Evolutionary conservation across 2,888 invertebrate genomes (phyloP), one percentile per base, ranked within the genome.

Genomic region (Priocnemis perturbator): DNA sequence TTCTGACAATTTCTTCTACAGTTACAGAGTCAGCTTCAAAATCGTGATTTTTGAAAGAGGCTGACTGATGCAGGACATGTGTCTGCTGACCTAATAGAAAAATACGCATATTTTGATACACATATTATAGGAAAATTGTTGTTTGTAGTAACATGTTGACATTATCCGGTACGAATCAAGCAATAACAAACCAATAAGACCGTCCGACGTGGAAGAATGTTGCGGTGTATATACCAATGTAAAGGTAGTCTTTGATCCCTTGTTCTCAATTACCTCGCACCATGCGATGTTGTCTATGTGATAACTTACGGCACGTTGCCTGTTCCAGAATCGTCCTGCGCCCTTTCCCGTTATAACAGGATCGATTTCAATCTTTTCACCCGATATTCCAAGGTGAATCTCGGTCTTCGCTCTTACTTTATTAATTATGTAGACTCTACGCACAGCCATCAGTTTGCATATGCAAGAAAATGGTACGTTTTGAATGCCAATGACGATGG

Each of bases 291-390:
- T 92, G 86, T 97, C 97, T 86, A 97, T 96, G 77, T 94, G 94
- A 89, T 96, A 95, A 71, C 95, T 94, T 61, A 96, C 94, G 52
- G 97, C 94, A 84, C 95, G 95, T 79, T 95, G 93, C 84, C 94
- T 92, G 55, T 92, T 91, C 89, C 91, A 91, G 78, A 92, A 89
- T 73, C 87, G 77, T 23, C 85, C 85, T 15, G 88, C 86, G 47
- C 88, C 87, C 75, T 88, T 89, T 5, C 88, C 86, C 2, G 87
- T 86, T 74, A 89, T 83, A 23, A 95, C 92, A 0, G 96, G 96
- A 87, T 97, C 96, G 63, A 98, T 96, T 90, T 98, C 98, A 69
- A 98, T 94, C 87, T 96, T 95, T 82, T 97, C 97, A 5, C 96
- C 94, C 15, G 97, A 97, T 74, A 98, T 94, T 57, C 96, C 96